phyloP scores from a whole-genome alignment of 2,797 vertebrate species.

The Melopsittacus undulatus region DNA sequence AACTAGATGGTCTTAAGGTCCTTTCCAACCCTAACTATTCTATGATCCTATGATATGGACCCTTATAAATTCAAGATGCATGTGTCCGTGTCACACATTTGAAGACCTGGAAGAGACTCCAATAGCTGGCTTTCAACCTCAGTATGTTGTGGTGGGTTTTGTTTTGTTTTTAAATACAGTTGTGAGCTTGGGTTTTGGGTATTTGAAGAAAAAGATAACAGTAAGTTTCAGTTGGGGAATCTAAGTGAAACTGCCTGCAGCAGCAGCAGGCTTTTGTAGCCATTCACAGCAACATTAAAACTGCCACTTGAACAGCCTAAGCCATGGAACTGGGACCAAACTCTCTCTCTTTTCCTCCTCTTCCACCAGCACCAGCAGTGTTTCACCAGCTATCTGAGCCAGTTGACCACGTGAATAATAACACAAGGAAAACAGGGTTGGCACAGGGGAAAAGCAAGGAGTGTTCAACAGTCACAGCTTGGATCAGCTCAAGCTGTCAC shows the following conservation, averaged over 20 bases:
- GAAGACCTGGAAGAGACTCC: not conserved
- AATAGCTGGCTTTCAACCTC: not conserved
- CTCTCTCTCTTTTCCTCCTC: not conserved
- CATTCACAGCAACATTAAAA: not conserved
- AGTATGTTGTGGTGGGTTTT: not conserved
- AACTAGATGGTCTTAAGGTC: too few species aligned
- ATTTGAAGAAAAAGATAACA: not conserved
- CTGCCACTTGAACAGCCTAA: not conserved
- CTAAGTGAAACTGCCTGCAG: not conserved
- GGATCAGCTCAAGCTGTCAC: not conserved
- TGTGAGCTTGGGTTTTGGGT: not conserved
- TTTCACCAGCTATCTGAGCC: not conserved
- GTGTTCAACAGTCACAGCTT: not conserved
- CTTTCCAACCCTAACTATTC: too few species aligned
- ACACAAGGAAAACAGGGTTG: not conserved
- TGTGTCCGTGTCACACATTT: fast-evolving
- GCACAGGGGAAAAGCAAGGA: not conserved
- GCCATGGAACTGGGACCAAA: fast-evolving
- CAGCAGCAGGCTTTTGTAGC: not conserved
- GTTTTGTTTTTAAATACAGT: not conserved
- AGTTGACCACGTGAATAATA: not conserved
- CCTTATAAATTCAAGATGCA: not conserved
- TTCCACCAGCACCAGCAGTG: not conserved
- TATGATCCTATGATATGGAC: too few species aligned
- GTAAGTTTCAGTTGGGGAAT: not conserved